Evolutionary conservation across 2,888 invertebrate genomes (phyloP), one percentile per base, ranked within the genome.

Genomic region (Pterostichus niger): DNA sequence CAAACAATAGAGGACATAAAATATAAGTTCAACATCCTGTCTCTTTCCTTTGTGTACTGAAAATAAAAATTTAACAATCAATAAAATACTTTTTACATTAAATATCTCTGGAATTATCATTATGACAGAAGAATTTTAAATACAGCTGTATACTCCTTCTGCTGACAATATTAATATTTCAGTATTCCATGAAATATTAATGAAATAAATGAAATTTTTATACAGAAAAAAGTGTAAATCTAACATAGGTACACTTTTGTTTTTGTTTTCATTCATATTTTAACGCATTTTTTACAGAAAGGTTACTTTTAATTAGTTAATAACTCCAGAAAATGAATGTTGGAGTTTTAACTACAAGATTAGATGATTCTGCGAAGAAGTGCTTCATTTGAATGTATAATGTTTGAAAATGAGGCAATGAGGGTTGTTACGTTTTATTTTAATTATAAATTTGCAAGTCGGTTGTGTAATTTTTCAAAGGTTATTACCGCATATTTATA

Each of bases 21-120:
- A 89, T 98, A 97, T 15, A 96, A 93, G 84, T 94, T 94, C 87
- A 97, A 92, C 97, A 97, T 97, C 86, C 94, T 92, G 91, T 98
- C 97, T 83, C 94, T 93, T 88, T 97, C 97, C 80, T 92, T 91
- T 61, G 93, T 93, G 89, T 96, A 98, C 97, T 97, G 93, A 85
- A 83, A 86, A 77, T 71, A 83, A 78, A 33, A 68, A 24, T 24
- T 24, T 40, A 56, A 56, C 35, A 85, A n/a, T 6, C 17, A 75
- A 49, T 31, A 24, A 31, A 75, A 75, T 49, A 75, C 56, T 59
- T 40, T 40, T 40, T 6, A 7, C 6, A 7, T 40, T 5, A 40
- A 40, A 40, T 9, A 40, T 40, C 40, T 40, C 40, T 40, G 6
- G 6, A 6, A 40, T 40, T 40, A 40, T 40, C 7, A 5, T 40